These are phyloP conservation scores for Calephelis perditalis DNA, from an alignment of 2,888 invertebrate genomes.

Conservation along the genomic window DNA sequence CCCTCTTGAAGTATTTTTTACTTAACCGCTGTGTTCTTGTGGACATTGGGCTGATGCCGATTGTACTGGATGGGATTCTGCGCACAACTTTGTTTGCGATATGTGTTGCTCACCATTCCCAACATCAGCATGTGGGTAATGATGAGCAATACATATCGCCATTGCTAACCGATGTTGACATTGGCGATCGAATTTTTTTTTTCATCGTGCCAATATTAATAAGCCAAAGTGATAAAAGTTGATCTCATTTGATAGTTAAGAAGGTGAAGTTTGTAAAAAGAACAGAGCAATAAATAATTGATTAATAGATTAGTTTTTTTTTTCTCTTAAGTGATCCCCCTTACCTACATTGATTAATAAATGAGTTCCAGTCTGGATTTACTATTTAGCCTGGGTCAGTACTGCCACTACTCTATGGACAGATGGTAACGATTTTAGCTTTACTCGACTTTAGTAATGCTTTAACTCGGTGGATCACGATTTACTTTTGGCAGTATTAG, in stretches of 20 bases:
- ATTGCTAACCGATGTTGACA: constrained; percentile 6
- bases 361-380: no score
- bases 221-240: constrained; percentile 28
- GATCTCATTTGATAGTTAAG: constrained; percentile 28
- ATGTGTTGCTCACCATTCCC: not conserved
- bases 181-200: constrained; percentile 4
- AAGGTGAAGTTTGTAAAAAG: constrained; percentile 28
- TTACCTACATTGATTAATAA: not conserved
- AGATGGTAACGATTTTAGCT: no score
- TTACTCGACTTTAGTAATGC: no score
- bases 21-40: no score
- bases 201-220: constrained; percentile 24
- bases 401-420: no score
- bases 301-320: constrained; percentile 27
- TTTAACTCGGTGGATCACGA: no score
- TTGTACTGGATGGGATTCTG: constrained; percentile 20
- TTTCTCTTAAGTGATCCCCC: constrained; percentile 25
- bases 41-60: no score
- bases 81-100: constrained; percentile 20
- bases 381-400: no score
- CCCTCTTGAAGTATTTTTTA: no score
- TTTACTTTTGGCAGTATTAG: no score
- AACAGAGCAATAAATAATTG: constrained; percentile 27
- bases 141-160: not conserved
- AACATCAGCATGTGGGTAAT: not conserved